Percentiles rank a stretch among this genome's conserved stretches.
These are phyloP conservation scores for Phylloscopus collybita DNA, from an alignment of 2,797 vertebrate genomes.

Conservation along the genomic window DNA sequence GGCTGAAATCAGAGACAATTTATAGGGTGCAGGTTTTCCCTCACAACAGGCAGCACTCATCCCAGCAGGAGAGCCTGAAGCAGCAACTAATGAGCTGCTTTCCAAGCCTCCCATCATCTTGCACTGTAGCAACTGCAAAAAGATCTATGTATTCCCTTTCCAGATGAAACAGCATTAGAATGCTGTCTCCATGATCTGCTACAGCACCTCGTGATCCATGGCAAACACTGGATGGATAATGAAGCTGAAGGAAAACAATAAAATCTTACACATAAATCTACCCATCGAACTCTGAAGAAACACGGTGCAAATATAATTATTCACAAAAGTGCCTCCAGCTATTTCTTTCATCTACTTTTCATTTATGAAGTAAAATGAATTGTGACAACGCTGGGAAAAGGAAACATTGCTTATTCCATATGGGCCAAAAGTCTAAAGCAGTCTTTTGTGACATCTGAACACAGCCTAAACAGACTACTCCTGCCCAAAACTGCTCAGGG, in stretches of 20 bases:
- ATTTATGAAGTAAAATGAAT: conserved; percentile 36
- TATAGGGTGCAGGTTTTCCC: not conserved
- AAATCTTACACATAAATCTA: conserved; percentile 14
- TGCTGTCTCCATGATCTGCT: conserved; percentile 13
- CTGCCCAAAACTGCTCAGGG: not conserved
- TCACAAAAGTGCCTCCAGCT: conserved; percentile 55
- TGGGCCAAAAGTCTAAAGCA: not conserved
- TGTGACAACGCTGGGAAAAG: conserved; percentile 19
- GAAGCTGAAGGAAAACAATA: conserved; percentile 39
- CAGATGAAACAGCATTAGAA: conserved; percentile 36
- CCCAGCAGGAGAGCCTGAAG: conserved; percentile 5
- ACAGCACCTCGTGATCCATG: conserved; percentile 8
- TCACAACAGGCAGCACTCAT: not conserved
- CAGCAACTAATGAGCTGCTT: conserved; percentile 3
- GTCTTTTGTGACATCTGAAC: not conserved
- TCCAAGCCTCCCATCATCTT: not conserved
- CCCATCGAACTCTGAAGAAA: conserved; percentile 26
- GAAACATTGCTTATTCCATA: not conserved
- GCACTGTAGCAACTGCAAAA: not conserved
- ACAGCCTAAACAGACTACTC: not conserved
- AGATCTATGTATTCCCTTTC: conserved; percentile 27
- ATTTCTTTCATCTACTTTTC: conserved; percentile 64
- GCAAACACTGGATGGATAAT: conserved; percentile 33
- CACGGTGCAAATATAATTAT: conserved; percentile 56
- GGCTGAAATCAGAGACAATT: not conserved